Percentiles rank a stretch among this genome's conserved stretches.
These are phyloP conservation scores for Campaea margaritaria DNA, from an alignment of 2,888 invertebrate genomes.

Conservation along the genomic window DNA sequence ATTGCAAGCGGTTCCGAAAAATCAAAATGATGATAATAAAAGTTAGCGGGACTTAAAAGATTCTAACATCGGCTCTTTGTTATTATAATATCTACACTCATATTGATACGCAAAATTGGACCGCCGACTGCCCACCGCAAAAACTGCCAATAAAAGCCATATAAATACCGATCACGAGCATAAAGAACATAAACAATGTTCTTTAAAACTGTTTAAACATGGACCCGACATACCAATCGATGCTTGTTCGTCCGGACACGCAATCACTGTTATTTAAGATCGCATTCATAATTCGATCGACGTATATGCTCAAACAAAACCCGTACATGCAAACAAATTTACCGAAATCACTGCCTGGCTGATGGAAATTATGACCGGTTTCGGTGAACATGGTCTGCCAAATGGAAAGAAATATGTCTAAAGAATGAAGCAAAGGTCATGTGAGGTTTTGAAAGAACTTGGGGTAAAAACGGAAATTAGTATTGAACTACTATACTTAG, in stretches of 20 bases:
- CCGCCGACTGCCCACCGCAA: conserved; percentile 20
- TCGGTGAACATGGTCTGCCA: conserved; percentile 31
- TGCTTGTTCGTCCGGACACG: conserved; percentile 49
- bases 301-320: conserved; percentile 76
- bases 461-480: no score
- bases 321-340: conserved; percentile 80
- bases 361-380: conserved; percentile 76
- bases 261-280: conserved; percentile 73
- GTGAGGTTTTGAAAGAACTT: background rate
- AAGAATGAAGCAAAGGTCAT: conserved; percentile 9
- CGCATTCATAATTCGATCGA: conserved; percentile 67
- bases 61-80: conserved; percentile 11
- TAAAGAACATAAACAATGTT: conserved; percentile 46
- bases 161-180: conserved; percentile 26
- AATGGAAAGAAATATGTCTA: conserved; percentile 30
- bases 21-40: background rate
- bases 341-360: conserved; percentile 76
- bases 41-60: conserved; percentile 22
- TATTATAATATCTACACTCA: conserved; percentile 9
- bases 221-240: conserved; percentile 44
- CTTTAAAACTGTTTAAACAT: conserved; percentile 47
- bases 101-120: conserved; percentile 27
- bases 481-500: no score
- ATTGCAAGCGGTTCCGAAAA: no score
- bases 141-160: conserved; percentile 32